phyloP scores from a whole-genome alignment of 2,888 invertebrate genomes.

The Spilarctia lutea region DNA sequence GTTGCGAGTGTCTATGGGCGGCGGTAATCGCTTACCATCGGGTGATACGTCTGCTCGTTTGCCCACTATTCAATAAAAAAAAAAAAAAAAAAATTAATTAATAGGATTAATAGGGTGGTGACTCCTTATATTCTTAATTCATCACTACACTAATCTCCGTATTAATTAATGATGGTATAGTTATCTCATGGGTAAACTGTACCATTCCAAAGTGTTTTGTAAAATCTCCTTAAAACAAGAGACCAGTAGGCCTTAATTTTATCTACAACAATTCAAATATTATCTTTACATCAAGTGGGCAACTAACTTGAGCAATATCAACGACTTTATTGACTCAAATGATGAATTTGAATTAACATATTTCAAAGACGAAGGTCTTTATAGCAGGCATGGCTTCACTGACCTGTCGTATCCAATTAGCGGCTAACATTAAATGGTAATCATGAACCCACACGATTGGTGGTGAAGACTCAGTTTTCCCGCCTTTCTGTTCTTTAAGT shows the following conservation, averaged over 20 bases:
- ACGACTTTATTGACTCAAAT: neutral
- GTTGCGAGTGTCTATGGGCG: no score
- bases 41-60: no score
- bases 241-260: neutral
- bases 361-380: neutral
- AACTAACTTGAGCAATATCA: neutral
- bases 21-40: no score
- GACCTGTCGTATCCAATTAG: conserved; percentile 95
- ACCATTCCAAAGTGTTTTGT: neutral
- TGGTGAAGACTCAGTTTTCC: conserved; percentile 74
- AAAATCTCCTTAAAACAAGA: neutral
- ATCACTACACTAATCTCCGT: no score
- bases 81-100: no score
- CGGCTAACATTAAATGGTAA: conserved; percentile 97
- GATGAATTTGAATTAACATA: neutral
- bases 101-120: no score
- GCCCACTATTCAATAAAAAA: no score
- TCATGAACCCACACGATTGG: conserved; percentile 98
- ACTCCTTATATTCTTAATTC: no score
- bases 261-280: neutral
- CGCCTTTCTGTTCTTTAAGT: conserved; percentile 83
- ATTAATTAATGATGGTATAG: no score
- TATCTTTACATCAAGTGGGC: neutral
- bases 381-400: neutral
- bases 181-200: no score